phyloP scores from a whole-genome alignment of 2,888 invertebrate genomes.

The Schrankia costaestrigalis region DNA sequence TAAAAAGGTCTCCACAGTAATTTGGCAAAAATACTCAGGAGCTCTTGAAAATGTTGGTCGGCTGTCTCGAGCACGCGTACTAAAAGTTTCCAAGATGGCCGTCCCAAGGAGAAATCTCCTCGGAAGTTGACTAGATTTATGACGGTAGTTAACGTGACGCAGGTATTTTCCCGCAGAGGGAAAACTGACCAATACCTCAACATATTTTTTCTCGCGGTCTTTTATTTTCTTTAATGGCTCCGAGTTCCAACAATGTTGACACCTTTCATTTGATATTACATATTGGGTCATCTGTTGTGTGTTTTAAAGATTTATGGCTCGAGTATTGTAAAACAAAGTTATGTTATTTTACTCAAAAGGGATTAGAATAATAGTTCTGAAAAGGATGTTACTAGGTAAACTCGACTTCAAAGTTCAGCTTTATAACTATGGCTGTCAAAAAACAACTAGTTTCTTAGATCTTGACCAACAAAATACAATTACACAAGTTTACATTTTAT shows the following conservation, averaged over 20 bases:
- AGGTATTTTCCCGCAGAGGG: conserved; percentile 60
- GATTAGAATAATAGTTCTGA: too few species aligned
- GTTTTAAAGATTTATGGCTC: too few species aligned
- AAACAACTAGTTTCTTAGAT: too few species aligned
- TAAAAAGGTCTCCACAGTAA: conserved; percentile 40
- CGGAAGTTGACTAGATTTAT: conserved; percentile 71
- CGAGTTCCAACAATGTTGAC: conserved; percentile 14
- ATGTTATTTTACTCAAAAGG: too few species aligned
- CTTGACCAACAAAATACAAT: too few species aligned
- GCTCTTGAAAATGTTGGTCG: conserved; percentile 52
- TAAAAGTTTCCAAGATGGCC: conserved; percentile 56
- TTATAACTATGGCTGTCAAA: too few species aligned
- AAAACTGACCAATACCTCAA: conserved; percentile 57
- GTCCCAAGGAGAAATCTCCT: conserved; percentile 64
- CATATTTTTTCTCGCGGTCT: conserved; percentile 28
- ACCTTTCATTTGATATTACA: conserved; percentile 7
- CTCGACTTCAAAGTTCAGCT: too few species aligned
- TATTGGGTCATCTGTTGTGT: too few species aligned
- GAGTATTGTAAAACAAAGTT: too few species aligned
- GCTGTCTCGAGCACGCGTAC: conserved; percentile 60
- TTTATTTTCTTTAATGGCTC: conserved; percentile 12
- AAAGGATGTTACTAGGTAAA: too few species aligned
- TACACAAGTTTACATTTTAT: too few species aligned
- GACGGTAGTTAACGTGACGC: conserved; percentile 65
- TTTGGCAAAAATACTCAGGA: conserved; percentile 52